Percentiles rank a stretch among this genome's conserved stretches.
These are phyloP conservation scores for Capreolus pygargus DNA, from an alignment of 2,113 vertebrate species.

Conservation along the genomic window DNA sequence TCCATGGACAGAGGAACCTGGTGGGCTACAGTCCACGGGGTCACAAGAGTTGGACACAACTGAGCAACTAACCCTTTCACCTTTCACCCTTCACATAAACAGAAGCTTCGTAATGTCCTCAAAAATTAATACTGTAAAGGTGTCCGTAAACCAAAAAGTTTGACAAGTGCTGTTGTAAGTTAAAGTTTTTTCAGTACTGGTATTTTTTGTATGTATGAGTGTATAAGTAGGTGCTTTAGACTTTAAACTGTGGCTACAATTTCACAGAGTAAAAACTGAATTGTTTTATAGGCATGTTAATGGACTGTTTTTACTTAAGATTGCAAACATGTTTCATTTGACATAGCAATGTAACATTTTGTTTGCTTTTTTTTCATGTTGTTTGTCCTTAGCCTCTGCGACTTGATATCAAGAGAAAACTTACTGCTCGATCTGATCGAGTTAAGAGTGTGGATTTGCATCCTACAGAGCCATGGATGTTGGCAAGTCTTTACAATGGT, in stretches of 20 bases:
- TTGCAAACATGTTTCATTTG: neutral
- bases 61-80: neutral
- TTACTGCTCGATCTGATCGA: slow-evolving; percentile 94
- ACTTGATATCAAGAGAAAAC: slow-evolving; percentile 95
- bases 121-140: neutral
- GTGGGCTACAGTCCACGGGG: neutral
- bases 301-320: neutral
- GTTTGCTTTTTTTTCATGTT: neutral
- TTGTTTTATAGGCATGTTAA: slow-evolving; percentile 20
- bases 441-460: slow-evolving; percentile 97
- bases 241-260: neutral
- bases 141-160: neutral
- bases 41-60: neutral
- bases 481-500: slow-evolving; percentile 96
- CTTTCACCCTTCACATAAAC: neutral
- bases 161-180: neutral
- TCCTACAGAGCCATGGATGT: slow-evolving; percentile 95
- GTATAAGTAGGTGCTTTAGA: slow-evolving; percentile 9
- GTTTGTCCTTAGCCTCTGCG: slow-evolving; percentile 88
- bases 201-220: neutral
- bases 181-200: neutral
- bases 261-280: slow-evolving; percentile 16
- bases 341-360: neutral
- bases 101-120: neutral
- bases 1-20: neutral